phyloP scores from a whole-genome alignment of 2,888 invertebrate species.

The Nebria brevicollis region DNA sequence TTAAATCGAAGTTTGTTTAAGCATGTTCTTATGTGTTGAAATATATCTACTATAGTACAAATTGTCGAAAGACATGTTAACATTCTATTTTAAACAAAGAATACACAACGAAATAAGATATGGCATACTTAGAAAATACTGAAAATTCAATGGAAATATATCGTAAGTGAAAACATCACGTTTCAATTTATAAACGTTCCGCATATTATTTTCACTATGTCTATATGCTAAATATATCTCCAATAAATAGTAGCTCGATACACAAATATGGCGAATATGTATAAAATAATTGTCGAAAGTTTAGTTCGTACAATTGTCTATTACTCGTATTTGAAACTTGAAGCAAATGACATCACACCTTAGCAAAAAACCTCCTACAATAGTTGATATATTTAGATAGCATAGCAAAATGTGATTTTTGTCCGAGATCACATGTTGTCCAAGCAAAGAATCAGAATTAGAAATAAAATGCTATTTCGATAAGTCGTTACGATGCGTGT shows the following conservation, averaged over 20 bases:
- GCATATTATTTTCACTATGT: too few species aligned
- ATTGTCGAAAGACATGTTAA: constrained; percentile 26
- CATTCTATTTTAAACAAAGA: constrained; percentile 9
- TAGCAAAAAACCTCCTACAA: not conserved
- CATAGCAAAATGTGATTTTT: not conserved
- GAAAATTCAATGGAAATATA: not conserved
- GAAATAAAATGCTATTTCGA: not conserved
- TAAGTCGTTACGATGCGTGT: not conserved
- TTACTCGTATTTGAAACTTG: not conserved
- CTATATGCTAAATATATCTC: too few species aligned
- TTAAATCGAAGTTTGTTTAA: constrained; percentile 29
- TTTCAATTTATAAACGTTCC: not conserved
- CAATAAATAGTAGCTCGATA: too few species aligned
- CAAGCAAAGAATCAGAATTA: not conserved
- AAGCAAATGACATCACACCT: not conserved
- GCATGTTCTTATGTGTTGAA: constrained; percentile 33
- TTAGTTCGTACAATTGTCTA: too few species aligned
- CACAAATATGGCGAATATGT: too few species aligned
- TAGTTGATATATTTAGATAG: not conserved
- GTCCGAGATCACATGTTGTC: not conserved
- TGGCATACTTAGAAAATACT: not conserved
- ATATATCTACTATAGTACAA: constrained; percentile 26
- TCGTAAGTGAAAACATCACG: not conserved
- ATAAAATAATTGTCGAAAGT: too few species aligned
- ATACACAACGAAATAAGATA: constrained; percentile 7